phyloP scores from a whole-genome alignment of 2,113 vertebrate species.

The Sula dactylatra region DNA sequence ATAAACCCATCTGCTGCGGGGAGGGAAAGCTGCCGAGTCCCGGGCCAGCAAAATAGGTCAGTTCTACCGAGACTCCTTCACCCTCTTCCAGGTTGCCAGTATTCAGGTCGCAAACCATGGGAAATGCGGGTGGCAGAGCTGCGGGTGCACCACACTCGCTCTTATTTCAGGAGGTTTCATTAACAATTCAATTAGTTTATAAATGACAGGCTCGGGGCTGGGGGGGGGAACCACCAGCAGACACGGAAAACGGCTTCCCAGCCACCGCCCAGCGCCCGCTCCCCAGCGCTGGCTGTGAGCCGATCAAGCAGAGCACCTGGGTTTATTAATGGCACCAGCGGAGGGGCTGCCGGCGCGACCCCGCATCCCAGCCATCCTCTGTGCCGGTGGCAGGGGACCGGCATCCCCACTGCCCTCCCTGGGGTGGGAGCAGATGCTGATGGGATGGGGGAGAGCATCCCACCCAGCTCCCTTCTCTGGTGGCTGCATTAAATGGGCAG shows the following conservation, averaged over 20 bases:
- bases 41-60: constrained; percentile 15
- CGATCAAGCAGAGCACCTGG: background rate
- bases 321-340: accelerated
- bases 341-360: background rate
- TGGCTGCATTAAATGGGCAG: background rate
- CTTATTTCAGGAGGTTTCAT: background rate
- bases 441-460: background rate
- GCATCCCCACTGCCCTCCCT: background rate
- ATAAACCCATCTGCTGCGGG: background rate
- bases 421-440: background rate
- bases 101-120: background rate
- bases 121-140: background rate
- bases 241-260: background rate
- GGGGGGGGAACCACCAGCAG: accelerated
- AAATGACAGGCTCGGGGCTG: background rate
- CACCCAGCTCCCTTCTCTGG: background rate
- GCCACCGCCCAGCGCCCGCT: background rate
- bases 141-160: background rate
- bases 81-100: background rate
- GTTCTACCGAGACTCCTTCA: background rate
- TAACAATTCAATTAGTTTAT: constrained; percentile 30
- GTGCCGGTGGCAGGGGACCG: background rate
- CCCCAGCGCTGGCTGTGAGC: background rate
- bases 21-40: background rate
- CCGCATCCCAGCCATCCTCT: accelerated